These are phyloP conservation scores for Alethe diademata DNA, from an alignment of 2,113 vertebrate species.

Conservation along the genomic window DNA sequence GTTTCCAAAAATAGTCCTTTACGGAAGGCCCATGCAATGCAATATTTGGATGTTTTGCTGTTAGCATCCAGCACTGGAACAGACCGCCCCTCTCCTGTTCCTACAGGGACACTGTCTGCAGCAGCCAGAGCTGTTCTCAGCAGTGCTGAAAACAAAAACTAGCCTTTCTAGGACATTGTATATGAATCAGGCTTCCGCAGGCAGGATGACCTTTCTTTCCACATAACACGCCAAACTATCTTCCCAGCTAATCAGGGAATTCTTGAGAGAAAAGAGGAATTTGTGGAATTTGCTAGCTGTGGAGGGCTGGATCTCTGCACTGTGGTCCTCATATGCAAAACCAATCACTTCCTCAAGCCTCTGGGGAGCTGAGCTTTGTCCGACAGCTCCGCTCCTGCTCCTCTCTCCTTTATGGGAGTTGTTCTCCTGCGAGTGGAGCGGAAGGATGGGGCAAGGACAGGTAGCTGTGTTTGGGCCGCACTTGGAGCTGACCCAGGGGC, in stretches of 20 bases:
- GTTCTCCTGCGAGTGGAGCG: accelerated
- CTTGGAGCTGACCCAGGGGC: not conserved
- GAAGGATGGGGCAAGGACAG: not conserved
- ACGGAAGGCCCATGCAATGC: not conserved
- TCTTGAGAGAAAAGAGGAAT: slow-evolving; percentile 69
- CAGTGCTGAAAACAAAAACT: not conserved
- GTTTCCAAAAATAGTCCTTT: slow-evolving; percentile 45
- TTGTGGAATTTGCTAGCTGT: slow-evolving; percentile 50
- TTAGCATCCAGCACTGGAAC: not conserved
- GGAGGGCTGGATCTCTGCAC: not conserved
- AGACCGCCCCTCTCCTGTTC: not conserved
- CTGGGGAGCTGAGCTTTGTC: not conserved
- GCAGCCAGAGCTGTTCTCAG: slow-evolving; percentile 42
- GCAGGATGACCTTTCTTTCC: slow-evolving; percentile 67
- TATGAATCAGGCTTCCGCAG: slow-evolving; percentile 39
- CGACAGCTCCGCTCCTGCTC: not conserved
- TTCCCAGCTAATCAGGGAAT: slow-evolving; percentile 72
- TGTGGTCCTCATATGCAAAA: slow-evolving; percentile 42
- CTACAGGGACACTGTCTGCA: not conserved
- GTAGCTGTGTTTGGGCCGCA: not conserved
- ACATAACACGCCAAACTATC: slow-evolving; percentile 56
- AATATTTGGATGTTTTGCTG: not conserved
- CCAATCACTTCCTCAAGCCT: slow-evolving; percentile 1
- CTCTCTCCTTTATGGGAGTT: not conserved
- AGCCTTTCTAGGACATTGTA: slow-evolving; percentile 65